Evolutionary conservation across 2,888 invertebrate genomes (phyloP).

Genomic region (Drosophila borborema): DNA sequence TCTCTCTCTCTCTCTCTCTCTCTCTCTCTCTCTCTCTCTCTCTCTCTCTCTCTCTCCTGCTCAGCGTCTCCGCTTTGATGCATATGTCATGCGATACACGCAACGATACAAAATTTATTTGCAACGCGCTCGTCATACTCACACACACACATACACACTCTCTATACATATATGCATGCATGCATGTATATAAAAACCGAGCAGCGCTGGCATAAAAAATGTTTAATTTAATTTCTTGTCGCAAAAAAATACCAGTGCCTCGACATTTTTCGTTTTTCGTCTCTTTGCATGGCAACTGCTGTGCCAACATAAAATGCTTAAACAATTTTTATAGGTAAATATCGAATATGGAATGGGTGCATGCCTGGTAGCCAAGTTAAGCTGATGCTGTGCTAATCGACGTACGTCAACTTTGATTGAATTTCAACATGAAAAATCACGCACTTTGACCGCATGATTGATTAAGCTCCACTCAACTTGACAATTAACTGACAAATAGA

Average conservation of each 20-base stretch:
- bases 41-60: not conserved
- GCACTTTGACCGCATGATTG: slow-evolving; percentile 42
- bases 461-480: slow-evolving; percentile 47
- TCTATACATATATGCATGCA: slow-evolving; percentile 26
- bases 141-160: slow-evolving; percentile 4
- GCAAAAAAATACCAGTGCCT: slow-evolving; percentile 50
- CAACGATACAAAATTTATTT: slow-evolving; percentile 77
- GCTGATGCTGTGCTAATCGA: slow-evolving; percentile 64
- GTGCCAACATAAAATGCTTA: slow-evolving; percentile 79
- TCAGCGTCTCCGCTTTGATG: slow-evolving; percentile 58
- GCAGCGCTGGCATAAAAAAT: slow-evolving; percentile 63
- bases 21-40: not conserved
- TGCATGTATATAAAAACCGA: slow-evolving; percentile 25
- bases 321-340: slow-evolving; percentile 77
- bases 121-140: slow-evolving; percentile 56
- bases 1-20: not conserved
- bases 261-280: slow-evolving; percentile 3
- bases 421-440: slow-evolving; percentile 53
- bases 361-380: slow-evolving; percentile 19
- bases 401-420: slow-evolving; percentile 71
- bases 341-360: not conserved
- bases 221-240: slow-evolving; percentile 72
- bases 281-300: slow-evolving; percentile 66
- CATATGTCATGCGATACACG: slow-evolving; percentile 79
- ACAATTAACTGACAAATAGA: slow-evolving; percentile 34